Evolutionary conservation across 1,140 invertebrate species (phyloP).

Genomic region (Pseudobourletiella spinata): DNA sequence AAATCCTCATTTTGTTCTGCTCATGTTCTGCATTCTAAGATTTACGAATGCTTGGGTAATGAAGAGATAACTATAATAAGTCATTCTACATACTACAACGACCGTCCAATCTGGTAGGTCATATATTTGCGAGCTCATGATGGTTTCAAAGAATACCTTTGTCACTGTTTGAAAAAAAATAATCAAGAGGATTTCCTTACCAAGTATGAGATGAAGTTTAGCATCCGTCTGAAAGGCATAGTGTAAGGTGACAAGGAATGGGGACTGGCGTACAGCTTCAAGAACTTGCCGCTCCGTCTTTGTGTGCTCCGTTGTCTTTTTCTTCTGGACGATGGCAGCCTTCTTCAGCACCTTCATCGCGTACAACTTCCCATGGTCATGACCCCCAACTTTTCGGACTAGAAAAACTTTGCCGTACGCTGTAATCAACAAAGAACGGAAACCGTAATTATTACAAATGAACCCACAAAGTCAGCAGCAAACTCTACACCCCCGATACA

Average conservation of each 20-base stretch:
- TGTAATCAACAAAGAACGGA: conserved; percentile 48
- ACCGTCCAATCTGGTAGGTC: too few relatives aligned
- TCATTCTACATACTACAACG: too few relatives aligned
- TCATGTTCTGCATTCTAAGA: too few relatives aligned
- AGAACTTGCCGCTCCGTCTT: conserved; percentile 80
- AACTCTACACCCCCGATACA: too few relatives aligned
- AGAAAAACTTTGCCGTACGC: conserved; percentile 91
- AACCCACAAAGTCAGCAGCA: too few relatives aligned
- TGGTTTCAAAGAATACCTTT: too few relatives aligned
- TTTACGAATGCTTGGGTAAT: too few relatives aligned
- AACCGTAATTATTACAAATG: neutral
- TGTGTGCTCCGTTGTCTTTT: conserved; percentile 88
- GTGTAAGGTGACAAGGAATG: conserved; percentile 83
- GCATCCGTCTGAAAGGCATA: conserved; percentile 91
- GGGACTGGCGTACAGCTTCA: conserved; percentile 76
- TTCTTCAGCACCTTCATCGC: conserved; percentile 93
- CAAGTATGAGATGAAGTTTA: conserved; percentile 83
- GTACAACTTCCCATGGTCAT: conserved; percentile 74
- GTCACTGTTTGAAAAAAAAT: neutral
- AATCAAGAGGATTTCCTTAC: conserved; percentile 48
- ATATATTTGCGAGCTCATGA: too few relatives aligned
- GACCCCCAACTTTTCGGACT: conserved; percentile 65
- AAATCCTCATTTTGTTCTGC: too few relatives aligned
- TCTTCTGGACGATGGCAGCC: conserved; percentile 78
- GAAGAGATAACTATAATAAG: too few relatives aligned